Percentiles rank a stretch among this genome's conserved stretches.
Conservation (phyloP, 2,113 vertebrate species). For the Epinephelus fuscoguttatus region DNA sequence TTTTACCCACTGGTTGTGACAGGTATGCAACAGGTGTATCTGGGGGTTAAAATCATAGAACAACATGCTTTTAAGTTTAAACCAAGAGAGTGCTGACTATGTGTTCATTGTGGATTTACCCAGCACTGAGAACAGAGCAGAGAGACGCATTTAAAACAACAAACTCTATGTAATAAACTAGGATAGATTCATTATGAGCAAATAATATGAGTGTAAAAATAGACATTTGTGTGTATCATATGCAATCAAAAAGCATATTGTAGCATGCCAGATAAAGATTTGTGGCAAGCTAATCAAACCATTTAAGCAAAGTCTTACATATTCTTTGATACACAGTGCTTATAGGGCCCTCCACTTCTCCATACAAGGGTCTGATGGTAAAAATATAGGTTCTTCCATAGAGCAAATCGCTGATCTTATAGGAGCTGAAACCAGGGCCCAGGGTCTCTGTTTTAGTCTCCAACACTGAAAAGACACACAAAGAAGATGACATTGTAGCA, state of each 20-base stretch:
- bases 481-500: not conserved
- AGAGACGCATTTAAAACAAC: too few species aligned
- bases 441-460: slow-evolving; percentile 82
- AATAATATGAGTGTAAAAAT: not conserved
- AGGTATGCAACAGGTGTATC: too few species aligned
- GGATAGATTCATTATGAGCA: not conserved
- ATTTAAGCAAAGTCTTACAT: slow-evolving; percentile 72
- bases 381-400: slow-evolving; percentile 86
- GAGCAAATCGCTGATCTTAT: slow-evolving; percentile 81
- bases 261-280: not conserved
- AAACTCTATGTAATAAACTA: not conserved
- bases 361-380: slow-evolving; percentile 87
- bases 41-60: too few species aligned
- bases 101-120: too few species aligned
- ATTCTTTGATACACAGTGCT: slow-evolving; percentile 82
- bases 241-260: not conserved
- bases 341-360: slow-evolving; percentile 84
- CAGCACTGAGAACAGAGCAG: too few species aligned
- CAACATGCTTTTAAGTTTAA: too few species aligned
- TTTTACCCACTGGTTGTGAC: too few species aligned
- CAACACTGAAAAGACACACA: slow-evolving; percentile 80
- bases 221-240: not conserved
- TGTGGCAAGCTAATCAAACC: not conserved
- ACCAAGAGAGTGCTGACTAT: too few species aligned
- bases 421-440: slow-evolving; percentile 76